Conservation (phyloP, 53 echinoderm and acorn worm species). For the Henricia sp. region DNA sequence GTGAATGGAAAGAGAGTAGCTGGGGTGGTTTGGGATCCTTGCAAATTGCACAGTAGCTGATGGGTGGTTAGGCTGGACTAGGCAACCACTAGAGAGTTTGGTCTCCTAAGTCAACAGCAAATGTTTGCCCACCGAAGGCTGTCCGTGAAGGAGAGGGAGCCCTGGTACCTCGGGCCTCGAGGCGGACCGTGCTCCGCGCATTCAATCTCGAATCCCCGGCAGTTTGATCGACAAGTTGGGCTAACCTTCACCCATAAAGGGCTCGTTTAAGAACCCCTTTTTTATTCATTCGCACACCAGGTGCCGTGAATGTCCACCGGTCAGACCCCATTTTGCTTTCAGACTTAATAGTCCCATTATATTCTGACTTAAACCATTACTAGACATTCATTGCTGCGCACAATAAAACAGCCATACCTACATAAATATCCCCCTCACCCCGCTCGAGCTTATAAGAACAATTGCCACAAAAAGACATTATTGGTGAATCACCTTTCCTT, state of each 20-base stretch:
- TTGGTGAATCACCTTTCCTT: slow-evolving; percentile 37
- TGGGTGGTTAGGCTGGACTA: slow-evolving; percentile 2
- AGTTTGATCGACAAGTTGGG: slow-evolving; percentile 65
- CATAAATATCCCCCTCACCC: not conserved
- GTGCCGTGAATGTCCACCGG: slow-evolving; percentile 54
- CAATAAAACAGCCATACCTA: not conserved
- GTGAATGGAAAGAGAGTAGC: slow-evolving; percentile 1
- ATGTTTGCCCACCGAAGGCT: slow-evolving; percentile 52
- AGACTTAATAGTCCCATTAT: slow-evolving; percentile 16
- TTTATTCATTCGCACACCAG: slow-evolving; percentile 34
- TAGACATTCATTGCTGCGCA: slow-evolving; percentile 57
- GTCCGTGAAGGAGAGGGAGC: slow-evolving; percentile 12
- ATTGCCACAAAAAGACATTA: slow-evolving; percentile 1
- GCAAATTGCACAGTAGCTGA: slow-evolving; percentile 37
- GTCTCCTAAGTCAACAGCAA: slow-evolving; percentile 45
- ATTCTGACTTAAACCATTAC: slow-evolving; percentile 46
- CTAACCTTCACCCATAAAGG: slow-evolving; percentile 59
- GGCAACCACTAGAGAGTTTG: slow-evolving; percentile 26
- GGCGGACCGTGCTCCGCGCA: slow-evolving; percentile 51
- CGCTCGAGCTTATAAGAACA: slow-evolving; percentile 1
- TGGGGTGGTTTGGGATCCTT: slow-evolving; percentile 17
- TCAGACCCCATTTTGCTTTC: not conserved
- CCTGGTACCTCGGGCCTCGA: slow-evolving; percentile 38
- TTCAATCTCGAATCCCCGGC: slow-evolving; percentile 34
- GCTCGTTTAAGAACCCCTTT: slow-evolving; percentile 22